Evolutionary conservation across 2,797 vertebrate genomes (phyloP), one percentile per base, ranked within the genome.

Genomic region (Neoniphon sammara): DNA sequence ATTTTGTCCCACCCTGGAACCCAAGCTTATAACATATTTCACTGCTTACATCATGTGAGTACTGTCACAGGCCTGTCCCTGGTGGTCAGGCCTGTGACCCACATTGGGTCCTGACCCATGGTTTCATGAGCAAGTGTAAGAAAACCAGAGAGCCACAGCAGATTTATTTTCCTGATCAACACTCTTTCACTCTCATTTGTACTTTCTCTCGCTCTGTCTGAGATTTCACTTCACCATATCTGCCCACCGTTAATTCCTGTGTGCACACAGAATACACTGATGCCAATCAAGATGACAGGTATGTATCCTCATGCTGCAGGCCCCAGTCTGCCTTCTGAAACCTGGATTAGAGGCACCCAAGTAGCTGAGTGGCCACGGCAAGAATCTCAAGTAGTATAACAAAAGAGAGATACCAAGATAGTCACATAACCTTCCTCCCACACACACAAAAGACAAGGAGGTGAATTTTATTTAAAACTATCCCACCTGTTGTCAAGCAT

Each of bases 51-150:
- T 63, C 36, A 25, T 34, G 11, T 20, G 47, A 34, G 31, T 34
- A 34, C 9, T 39, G 36, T 49, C 14, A 49, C 14, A 14, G 46
- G 46, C 9, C 36, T 12, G 23, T 71, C 50, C 34, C 31, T 10
- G 23, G 65, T 42, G 30, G 66, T 50, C 18, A 30, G 17, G 53
- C 23, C 25, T 34, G 52, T 72, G 44, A 72, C 27, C 23, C 10
- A 30, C 57, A 36, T 7, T 62, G 69, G 21, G 9, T 58, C 3
- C 36, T 59, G 36, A 23, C 57, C 68, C 39, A 53, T 44, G 66
- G 55, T 39, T 75, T 15, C 77, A 61, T 59, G 25, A 61, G 61
- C 17, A 10, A 71, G 8, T 46, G 15, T 20, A 30, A 31, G n/a
- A 30, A 39, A 56, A 15, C 20, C 39, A 74, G 52, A 54, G 47